phyloP scores from a whole-genome alignment of 2,113 vertebrate species.

The Acinonyx jubatus region DNA sequence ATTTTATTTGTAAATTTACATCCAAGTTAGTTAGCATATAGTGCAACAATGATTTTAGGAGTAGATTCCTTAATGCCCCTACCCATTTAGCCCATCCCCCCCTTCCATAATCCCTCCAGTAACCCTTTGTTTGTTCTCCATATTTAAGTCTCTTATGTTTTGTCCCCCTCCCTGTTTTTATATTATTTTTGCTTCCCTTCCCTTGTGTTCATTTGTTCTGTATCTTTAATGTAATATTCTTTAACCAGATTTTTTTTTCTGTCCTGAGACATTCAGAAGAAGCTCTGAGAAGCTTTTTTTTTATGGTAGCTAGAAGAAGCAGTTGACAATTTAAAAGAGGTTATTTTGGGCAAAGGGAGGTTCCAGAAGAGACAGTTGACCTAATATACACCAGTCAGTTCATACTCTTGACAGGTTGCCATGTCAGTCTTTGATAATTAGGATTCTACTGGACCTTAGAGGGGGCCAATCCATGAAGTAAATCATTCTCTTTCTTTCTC shows the following conservation, averaged over 20 bases:
- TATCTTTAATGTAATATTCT: not conserved
- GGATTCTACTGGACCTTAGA: not conserved
- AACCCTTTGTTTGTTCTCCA: too few species aligned
- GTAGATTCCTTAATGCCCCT: too few species aligned
- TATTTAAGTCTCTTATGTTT: too few species aligned
- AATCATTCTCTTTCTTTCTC: not conserved
- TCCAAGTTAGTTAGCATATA: too few species aligned
- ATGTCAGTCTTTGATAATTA: not conserved
- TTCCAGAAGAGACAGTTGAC: not conserved
- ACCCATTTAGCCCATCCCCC: too few species aligned
- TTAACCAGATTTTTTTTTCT: not conserved
- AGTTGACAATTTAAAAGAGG: not conserved
- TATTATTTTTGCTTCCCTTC: too few species aligned
- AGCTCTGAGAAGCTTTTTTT: slow-evolving; percentile 7
- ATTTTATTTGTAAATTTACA: too few species aligned
- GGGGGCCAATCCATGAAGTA: not conserved
- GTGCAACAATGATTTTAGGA: too few species aligned
- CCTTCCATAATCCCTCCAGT: too few species aligned
- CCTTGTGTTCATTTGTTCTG: too few species aligned
- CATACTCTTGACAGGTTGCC: not conserved
- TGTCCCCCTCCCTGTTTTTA: too few species aligned
- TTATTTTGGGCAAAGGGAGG: not conserved
- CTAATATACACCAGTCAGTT: not conserved
- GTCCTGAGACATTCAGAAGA: not conserved
- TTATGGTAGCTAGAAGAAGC: not conserved